Conservation (phyloP, 1,140 invertebrate species). For the Drosophila fuyamai region DNA sequence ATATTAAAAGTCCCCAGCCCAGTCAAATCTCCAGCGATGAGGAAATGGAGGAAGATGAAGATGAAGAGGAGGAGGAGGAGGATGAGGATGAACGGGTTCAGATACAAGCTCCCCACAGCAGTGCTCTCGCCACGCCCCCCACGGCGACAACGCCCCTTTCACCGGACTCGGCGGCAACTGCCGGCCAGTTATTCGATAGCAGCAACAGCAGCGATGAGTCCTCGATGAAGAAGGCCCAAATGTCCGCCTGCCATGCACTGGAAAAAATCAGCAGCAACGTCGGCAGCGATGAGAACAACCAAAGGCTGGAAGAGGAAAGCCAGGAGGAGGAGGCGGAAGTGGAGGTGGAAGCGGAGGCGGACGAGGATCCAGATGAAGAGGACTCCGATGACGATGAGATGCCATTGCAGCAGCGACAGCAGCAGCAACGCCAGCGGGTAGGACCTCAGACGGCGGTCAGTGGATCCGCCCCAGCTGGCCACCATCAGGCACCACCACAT, state of each 20-base stretch:
- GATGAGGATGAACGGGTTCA: constrained; percentile 19
- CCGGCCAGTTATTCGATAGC: constrained; percentile 78
- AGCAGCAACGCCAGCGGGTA: constrained; percentile 37
- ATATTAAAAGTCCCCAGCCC: constrained; percentile 44
- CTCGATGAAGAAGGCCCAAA: constrained; percentile 78
- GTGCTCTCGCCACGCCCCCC: constrained; percentile 66
- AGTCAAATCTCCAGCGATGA: constrained; percentile 40
- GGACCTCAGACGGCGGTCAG: constrained; percentile 23
- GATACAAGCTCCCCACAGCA: constrained; percentile 68
- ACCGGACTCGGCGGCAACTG: constrained; percentile 77
- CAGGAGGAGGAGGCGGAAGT: constrained; percentile 26
- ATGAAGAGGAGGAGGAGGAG: constrained; percentile 23
- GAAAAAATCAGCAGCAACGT: constrained; percentile 66
- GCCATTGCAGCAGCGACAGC: constrained; percentile 61
- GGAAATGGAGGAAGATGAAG: constrained; percentile 51
- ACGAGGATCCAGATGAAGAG: constrained; percentile 24
- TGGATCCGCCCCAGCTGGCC: constrained; percentile 8
- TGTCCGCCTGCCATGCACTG: constrained; percentile 72
- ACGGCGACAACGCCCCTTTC: constrained; percentile 76
- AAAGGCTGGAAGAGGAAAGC: constrained; percentile 45
- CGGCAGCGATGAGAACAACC: constrained; percentile 37
- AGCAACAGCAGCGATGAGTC: constrained; percentile 80
- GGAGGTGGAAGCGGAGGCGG: constrained; percentile 7
- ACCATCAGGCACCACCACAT: constrained; percentile 15
- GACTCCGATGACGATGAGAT: constrained; percentile 61